Conservation (phyloP, 2,113 vertebrate species). For the Tamias sibiricus region DNA sequence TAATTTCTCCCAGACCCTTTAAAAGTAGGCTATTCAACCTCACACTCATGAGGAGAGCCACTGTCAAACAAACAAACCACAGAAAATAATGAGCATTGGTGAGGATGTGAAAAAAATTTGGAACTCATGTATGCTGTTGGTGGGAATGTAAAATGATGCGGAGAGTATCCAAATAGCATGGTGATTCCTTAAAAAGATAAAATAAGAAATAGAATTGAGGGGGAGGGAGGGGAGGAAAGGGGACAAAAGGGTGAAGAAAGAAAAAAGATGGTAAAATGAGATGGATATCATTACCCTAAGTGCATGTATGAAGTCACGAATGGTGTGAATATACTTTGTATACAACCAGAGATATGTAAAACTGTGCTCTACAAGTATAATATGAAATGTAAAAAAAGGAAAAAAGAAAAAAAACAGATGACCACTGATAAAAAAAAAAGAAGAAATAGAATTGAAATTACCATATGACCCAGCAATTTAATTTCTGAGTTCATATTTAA, state of each 20-base stretch:
- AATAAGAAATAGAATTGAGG: too few relatives aligned
- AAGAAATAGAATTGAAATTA: conserved; percentile 28
- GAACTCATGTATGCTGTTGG: not conserved
- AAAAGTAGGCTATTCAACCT: not conserved
- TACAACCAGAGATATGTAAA: too few relatives aligned
- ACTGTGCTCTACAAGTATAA: too few relatives aligned
- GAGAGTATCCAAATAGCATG: not conserved
- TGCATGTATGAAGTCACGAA: too few relatives aligned
- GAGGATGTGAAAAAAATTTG: not conserved
- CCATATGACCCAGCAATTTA: not conserved
- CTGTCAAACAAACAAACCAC: not conserved
- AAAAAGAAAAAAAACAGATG: too few relatives aligned
- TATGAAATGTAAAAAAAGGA: too few relatives aligned
- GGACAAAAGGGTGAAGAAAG: too few relatives aligned
- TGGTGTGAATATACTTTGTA: too few relatives aligned
- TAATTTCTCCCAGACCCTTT: not conserved
- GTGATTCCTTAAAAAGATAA: not conserved
- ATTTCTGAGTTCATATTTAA: not conserved
- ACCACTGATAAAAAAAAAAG: too few relatives aligned
- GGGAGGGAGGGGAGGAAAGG: too few relatives aligned
- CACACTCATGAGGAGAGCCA: not conserved
- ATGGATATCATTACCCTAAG: too few relatives aligned
- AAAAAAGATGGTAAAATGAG: too few relatives aligned
- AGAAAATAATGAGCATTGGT: not conserved
- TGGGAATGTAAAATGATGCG: not conserved